These are phyloP conservation scores for Gnathonemus echidnorhynchus DNA, from an alignment of 2,113 vertebrate genomes.

Conservation along the genomic window DNA sequence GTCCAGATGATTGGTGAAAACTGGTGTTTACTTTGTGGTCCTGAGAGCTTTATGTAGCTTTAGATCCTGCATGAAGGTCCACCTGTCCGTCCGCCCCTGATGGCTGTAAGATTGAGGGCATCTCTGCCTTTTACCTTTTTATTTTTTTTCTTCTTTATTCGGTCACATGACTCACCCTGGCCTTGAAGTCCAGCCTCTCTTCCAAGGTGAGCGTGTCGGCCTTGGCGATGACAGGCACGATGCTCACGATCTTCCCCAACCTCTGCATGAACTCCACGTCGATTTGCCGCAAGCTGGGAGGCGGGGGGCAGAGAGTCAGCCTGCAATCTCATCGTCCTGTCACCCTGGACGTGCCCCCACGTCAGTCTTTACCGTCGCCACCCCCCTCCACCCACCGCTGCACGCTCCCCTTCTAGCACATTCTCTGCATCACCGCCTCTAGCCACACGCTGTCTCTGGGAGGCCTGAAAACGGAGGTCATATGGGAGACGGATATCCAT, in stretches of 20 bases:
- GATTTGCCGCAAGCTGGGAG: slow-evolving; percentile 71
- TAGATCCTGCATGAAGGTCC: background rate
- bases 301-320: background rate
- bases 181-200: slow-evolving; percentile 77
- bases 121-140: background rate
- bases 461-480: background rate
- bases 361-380: background rate
- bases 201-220: slow-evolving; percentile 81
- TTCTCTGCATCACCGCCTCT: background rate
- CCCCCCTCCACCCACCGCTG: background rate
- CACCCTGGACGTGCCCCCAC: background rate
- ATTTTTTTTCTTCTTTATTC: background rate
- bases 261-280: slow-evolving; percentile 82
- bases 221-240: slow-evolving; percentile 82
- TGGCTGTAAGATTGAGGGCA: background rate
- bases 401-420: background rate
- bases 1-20: background rate
- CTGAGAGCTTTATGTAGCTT: background rate
- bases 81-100: background rate
- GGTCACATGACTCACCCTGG: slow-evolving; percentile 54
- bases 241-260: slow-evolving; percentile 75
- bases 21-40: background rate
- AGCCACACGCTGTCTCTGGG: background rate
- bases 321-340: background rate
- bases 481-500: background rate